phyloP scores from a whole-genome alignment of 2,113 vertebrate genomes.

The Fregetta grallaria region DNA sequence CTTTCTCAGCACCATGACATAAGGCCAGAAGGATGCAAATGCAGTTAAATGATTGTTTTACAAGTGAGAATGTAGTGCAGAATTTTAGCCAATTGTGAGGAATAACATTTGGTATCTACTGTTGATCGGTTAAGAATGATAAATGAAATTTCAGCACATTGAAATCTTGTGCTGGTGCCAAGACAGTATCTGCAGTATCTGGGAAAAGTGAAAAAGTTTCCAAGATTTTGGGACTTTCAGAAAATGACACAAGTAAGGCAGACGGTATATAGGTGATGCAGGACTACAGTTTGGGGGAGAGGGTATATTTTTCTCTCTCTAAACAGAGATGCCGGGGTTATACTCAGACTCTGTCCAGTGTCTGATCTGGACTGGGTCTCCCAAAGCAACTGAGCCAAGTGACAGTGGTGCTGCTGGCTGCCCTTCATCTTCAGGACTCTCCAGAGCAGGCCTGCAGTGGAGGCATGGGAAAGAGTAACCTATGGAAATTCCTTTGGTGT shows the following conservation, averaged over 20 bases:
- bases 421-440: background rate
- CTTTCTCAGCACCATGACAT: background rate
- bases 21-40: background rate
- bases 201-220: background rate
- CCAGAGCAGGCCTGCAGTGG: background rate
- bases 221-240: background rate
- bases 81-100: background rate
- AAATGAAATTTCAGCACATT: background rate
- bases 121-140: conserved; percentile 7
- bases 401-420: background rate
- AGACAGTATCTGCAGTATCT: background rate
- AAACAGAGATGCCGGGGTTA: background rate
- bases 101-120: background rate
- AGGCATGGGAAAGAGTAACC: background rate
- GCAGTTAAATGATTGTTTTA: background rate
- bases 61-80: background rate
- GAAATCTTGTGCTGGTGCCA: background rate
- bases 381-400: background rate
- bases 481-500: background rate
- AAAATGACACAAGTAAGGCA: background rate
- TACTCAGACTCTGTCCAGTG: background rate
- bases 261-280: background rate
- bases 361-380: background rate
- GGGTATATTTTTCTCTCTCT: background rate
- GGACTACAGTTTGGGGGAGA: background rate